These are phyloP conservation scores for Catharus ustulatus DNA, from an alignment of 2,797 vertebrate species.

Conservation along the genomic window DNA sequence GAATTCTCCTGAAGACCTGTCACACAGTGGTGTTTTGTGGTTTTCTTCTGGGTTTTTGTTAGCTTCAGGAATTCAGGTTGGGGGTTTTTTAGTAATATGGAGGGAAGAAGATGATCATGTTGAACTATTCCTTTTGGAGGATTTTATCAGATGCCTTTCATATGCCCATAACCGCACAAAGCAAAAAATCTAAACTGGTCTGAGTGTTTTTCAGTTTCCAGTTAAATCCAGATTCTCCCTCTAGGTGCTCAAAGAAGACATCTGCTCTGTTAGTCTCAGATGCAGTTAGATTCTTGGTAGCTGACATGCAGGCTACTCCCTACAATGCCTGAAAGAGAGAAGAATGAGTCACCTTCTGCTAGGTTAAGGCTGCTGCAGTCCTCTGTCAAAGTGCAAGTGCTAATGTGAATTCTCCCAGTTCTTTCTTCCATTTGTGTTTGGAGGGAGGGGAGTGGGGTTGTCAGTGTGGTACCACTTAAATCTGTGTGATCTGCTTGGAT, in stretches of 20 bases:
- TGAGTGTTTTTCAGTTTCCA: not conserved
- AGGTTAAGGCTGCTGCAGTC: not conserved
- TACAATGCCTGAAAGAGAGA: slow-evolving; percentile 24
- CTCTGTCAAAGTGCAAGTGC: not conserved
- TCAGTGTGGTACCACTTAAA: not conserved
- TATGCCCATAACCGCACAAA: not conserved
- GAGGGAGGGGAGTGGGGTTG: not conserved
- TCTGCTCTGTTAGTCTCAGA: not conserved
- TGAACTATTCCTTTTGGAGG: not conserved
- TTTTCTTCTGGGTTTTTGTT: not conserved
- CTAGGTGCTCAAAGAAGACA: not conserved
- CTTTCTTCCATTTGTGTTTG: not conserved
- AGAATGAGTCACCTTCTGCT: slow-evolving; percentile 14
- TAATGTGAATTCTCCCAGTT: not conserved
- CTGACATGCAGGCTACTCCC: slow-evolving; percentile 24
- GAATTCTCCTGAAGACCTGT: not conserved
- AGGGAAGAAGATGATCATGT: not conserved
- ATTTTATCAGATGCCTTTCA: not conserved
- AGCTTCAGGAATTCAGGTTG: not conserved
- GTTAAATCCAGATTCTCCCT: not conserved
- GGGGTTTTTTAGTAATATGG: not conserved
- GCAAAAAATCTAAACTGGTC: not conserved
- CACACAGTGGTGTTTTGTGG: not conserved
- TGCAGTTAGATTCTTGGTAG: slow-evolving; percentile 2
- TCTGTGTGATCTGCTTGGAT: not conserved